A percentile compares a stretch with the other conserved stretches of the same genome.
Conservation (phyloP, 2,113 vertebrate genomes). For the Arothron firmamentum region DNA sequence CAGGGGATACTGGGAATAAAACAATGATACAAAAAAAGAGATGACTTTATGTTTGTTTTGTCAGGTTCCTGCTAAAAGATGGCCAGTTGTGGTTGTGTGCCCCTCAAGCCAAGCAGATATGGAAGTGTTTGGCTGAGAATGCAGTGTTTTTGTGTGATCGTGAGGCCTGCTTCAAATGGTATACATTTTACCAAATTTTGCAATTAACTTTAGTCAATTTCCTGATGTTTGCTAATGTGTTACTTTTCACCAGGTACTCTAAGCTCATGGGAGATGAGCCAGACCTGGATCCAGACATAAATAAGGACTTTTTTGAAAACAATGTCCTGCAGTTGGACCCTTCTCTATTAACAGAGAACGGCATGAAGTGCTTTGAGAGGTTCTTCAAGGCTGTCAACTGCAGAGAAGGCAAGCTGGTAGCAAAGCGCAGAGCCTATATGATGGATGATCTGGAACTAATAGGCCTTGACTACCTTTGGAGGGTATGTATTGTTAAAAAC, state of each 20-base stretch:
- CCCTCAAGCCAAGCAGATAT: conserved; percentile 99
- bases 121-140: conserved; percentile 99
- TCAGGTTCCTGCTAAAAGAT: conserved; percentile 96
- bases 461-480: conserved; percentile 99
- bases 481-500: conserved; percentile 77
- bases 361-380: conserved; percentile 99
- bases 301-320: conserved; percentile 99
- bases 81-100: conserved; percentile 98
- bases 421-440: conserved; percentile 97
- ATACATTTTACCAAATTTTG: conserved; percentile 5
- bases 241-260: conserved; percentile 77
- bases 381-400: conserved; percentile 99
- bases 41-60: conserved; percentile 32
- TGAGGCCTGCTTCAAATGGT: conserved; percentile 99
- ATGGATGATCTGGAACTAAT: conserved; percentile 99
- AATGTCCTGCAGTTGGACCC: conserved; percentile 98
- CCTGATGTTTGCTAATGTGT: not conserved
- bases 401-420: conserved; percentile 97
- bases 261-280: conserved; percentile 99
- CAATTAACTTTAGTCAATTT: not conserved
- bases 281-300: conserved; percentile 98
- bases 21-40: not conserved
- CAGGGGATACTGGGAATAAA: not conserved
- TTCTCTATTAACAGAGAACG: conserved; percentile 96
- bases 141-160: conserved; percentile 98